A percentile compares a stretch with the other conserved stretches of the same genome.
Conservation (phyloP, 2,797 vertebrate species). For the Rachycentron canadum region DNA sequence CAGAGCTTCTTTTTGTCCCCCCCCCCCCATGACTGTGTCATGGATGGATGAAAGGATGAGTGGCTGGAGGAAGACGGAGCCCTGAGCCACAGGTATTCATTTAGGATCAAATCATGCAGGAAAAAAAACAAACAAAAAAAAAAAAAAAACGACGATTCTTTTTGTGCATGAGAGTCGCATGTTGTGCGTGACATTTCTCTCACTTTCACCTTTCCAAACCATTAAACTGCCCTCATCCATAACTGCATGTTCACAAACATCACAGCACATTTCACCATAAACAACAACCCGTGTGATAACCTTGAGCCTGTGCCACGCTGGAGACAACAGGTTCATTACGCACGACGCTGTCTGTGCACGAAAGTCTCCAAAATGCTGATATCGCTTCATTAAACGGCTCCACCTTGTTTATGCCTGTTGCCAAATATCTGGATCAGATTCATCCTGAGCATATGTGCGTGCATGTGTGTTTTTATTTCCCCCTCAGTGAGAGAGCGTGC, state of each 20-base stretch:
- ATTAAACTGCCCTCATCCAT: neutral
- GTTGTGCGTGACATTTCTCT: neutral
- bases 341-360: conserved; percentile 25
- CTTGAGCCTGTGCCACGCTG: conserved; percentile 58
- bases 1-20: conserved; percentile 9
- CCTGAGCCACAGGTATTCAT: conserved; percentile 58
- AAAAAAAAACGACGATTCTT: neutral
- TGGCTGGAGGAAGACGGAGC: conserved; percentile 1
- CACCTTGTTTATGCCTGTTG: neutral
- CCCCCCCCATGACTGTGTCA: neutral
- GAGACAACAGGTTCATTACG: conserved; percentile 74
- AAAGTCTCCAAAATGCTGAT: neutral
- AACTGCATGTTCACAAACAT: neutral
- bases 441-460: conserved; percentile 45
- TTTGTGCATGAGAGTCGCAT: conserved; percentile 4
- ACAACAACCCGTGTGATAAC: conserved; percentile 42
- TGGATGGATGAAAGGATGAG: neutral
- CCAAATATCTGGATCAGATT: conserved; percentile 36
- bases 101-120: neutral
- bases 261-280: neutral
- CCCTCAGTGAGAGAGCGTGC: conserved; percentile 60
- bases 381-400: neutral
- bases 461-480: conserved; percentile 57
- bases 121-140: too few species aligned
- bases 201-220: neutral